These are phyloP conservation scores for Jordanella pulchra DNA, from an alignment of 2,797 vertebrate species.

Conservation along the genomic window DNA sequence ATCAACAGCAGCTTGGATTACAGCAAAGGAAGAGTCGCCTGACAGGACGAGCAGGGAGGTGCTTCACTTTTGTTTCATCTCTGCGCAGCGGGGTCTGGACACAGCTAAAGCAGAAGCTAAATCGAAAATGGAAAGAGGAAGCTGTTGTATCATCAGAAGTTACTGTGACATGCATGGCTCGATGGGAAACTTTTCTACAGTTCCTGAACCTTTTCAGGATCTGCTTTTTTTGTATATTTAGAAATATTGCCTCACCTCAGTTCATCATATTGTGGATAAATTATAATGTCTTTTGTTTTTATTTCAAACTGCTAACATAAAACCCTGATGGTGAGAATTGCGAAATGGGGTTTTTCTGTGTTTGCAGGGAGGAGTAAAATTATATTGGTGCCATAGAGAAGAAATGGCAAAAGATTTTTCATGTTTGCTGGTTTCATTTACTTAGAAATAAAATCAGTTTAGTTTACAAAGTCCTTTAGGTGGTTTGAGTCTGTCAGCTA, in stretches of 20 bases:
- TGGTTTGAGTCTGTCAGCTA: neutral
- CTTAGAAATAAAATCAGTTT: slow-evolving; percentile 1
- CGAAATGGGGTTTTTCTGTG: slow-evolving; percentile 9
- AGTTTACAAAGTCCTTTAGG: neutral
- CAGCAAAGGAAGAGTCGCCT: neutral
- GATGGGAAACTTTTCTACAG: neutral
- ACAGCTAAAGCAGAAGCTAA: neutral
- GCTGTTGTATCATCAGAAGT: slow-evolving; percentile 13
- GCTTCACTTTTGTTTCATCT: slow-evolving; percentile 6
- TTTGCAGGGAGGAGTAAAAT: neutral
- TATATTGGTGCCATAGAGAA: neutral
- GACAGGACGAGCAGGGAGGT: neutral
- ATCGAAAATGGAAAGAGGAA: slow-evolving; percentile 45
- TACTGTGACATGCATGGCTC: neutral
- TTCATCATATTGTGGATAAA: neutral
- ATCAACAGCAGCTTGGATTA: slow-evolving; percentile 31
- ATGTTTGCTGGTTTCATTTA: neutral
- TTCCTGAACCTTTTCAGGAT: neutral
- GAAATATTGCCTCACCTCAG: neutral
- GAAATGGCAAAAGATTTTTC: too few relatives aligned
- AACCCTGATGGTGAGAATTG: slow-evolving; percentile 23
- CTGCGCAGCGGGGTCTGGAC: neutral
- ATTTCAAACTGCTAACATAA: slow-evolving; percentile 9
- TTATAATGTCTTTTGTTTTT: slow-evolving; percentile 19
- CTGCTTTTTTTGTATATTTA: neutral